A percentile compares a stretch with the other conserved stretches of the same genome.
Evolutionary conservation across 2,113 vertebrate species (phyloP).

Genomic region (Hyperoodon ampullatus): DNA sequence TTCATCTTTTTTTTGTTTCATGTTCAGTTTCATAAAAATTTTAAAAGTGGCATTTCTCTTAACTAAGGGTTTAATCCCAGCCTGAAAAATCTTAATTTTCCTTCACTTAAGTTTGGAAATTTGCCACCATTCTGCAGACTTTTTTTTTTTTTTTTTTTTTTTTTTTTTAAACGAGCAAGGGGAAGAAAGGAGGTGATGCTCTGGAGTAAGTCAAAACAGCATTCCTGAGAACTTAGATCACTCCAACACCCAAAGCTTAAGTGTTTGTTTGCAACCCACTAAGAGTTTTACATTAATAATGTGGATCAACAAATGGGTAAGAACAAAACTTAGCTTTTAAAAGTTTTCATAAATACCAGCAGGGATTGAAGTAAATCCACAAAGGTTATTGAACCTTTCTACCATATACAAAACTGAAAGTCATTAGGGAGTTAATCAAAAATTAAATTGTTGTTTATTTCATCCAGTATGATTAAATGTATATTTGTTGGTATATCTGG

Average conservation of each 20-base stretch:
- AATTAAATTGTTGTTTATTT: slow-evolving; percentile 52
- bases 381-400: slow-evolving; percentile 22
- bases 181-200: not conserved
- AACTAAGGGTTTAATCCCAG: not conserved
- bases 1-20: slow-evolving; percentile 10
- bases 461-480: slow-evolving; percentile 30
- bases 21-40: slow-evolving; percentile 37
- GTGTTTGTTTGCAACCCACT: not conserved
- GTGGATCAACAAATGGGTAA: not conserved
- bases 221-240: not conserved
- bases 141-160: not conserved
- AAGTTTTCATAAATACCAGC: slow-evolving; percentile 26
- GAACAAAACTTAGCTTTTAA: slow-evolving; percentile 34
- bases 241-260: not conserved
- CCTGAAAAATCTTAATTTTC: slow-evolving; percentile 38
- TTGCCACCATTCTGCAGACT: not conserved
- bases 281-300: slow-evolving; percentile 11
- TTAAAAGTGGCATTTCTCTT: slow-evolving; percentile 13
- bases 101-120: slow-evolving; percentile 28
- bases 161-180: not conserved
- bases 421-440: not conserved
- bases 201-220: not conserved
- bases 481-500: not conserved
- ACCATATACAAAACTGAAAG: not conserved
- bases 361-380: slow-evolving; percentile 21